Base-by-base conservation (phyloP, 2,113 vertebrate genomes). In the Hirundichthys speculiger region DNA sequence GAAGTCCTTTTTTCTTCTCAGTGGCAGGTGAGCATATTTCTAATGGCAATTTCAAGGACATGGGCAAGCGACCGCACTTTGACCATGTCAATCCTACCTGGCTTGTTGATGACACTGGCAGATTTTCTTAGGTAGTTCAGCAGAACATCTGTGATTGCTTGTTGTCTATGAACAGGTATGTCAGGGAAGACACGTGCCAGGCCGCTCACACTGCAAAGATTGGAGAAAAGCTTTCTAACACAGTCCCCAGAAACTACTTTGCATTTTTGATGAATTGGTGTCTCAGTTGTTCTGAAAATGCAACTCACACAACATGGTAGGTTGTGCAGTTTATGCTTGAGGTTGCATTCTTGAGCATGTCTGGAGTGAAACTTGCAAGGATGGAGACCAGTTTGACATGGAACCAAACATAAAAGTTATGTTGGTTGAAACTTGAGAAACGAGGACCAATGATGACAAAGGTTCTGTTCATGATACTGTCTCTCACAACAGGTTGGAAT, bases 231-330 rank as follows among this genome's bases (percentile, higher is more conserved):
- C n/a, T n/a, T n/a, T n/a, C n/a, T n/a, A n/a, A n/a, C n/a, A n/a
- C n/a, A n/a, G n/a, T n/a, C n/a, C n/a, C n/a, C n/a, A n/a, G n/a
- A n/a, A n/a, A n/a, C n/a, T n/a, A n/a, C n/a, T n/a, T n/a, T n/a
- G n/a, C n/a, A n/a, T n/a, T n/a, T n/a, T n/a, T n/a, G n/a, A n/a
- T n/a, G n/a, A n/a, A n/a, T n/a, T n/a, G n/a, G n/a, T n/a, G n/a
- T n/a, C n/a, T n/a, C n/a, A n/a, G n/a, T n/a, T n/a, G n/a, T n/a
- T n/a, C n/a, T n/a, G n/a, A n/a, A n/a, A n/a, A n/a, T n/a, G n/a
- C n/a, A n/a, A n/a, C n/a, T n/a, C n/a, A n/a, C n/a, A 85, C 56
- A 7, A 80, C 34, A 1, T 41, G 77, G 69, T 86, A 83, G 57
- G 55, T 40, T 15, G 52, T 39, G 19, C 52, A 54, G 13, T 21